Conservation (phyloP, 2,113 vertebrate species). For the Glaucomys volans region DNA sequence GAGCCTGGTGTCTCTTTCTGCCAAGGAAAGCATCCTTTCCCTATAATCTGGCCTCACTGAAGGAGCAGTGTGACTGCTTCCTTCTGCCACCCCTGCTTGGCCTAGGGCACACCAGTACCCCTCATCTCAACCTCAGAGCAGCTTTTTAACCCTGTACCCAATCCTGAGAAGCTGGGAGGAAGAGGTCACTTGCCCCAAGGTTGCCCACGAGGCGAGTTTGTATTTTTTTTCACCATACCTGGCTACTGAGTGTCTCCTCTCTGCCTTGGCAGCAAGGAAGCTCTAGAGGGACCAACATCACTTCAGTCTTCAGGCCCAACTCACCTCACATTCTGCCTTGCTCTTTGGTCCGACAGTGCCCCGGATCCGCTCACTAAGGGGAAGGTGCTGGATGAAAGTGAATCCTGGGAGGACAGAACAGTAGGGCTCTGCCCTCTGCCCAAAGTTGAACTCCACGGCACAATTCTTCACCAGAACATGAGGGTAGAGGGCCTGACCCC, state of each 20-base stretch:
- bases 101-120: not conserved
- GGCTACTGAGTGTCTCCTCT: not conserved
- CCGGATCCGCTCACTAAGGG: conserved; percentile 88
- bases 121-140: not conserved
- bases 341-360: conserved; percentile 91
- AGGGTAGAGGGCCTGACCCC: conserved; percentile 91
- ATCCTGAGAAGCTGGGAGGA: not conserved
- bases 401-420: conserved; percentile 91
- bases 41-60: not conserved
- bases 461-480: conserved; percentile 96
- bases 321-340: conserved; percentile 95
- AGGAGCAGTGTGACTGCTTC: not conserved
- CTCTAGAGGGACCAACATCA: not conserved
- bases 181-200: not conserved
- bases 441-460: conserved; percentile 95
- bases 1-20: not conserved
- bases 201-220: not conserved
- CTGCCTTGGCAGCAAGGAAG: not conserved
- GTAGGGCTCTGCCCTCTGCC: conserved; percentile 90
- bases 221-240: not conserved
- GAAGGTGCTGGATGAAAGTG: conserved; percentile 92
- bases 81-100: not conserved
- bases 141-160: not conserved
- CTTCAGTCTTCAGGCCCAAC: not conserved
- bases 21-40: not conserved